These are phyloP conservation scores for Struthio camelus DNA, from an alignment of 2,113 vertebrate genomes.

Conservation along the genomic window DNA sequence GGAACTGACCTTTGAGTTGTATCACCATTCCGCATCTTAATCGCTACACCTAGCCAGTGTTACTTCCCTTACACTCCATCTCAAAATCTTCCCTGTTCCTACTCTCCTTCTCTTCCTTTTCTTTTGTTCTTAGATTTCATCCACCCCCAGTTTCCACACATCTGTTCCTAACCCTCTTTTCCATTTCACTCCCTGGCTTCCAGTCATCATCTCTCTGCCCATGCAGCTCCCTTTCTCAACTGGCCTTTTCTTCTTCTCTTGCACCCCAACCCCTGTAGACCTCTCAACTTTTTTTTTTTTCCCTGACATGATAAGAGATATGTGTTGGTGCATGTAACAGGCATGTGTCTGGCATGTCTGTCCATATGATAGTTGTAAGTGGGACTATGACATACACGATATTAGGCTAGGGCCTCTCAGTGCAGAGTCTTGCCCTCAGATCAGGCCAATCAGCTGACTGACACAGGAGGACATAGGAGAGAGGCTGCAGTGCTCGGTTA, in stretches of 20 bases:
- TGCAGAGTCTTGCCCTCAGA: not conserved
- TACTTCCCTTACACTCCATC: not conserved
- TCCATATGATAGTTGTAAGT: not conserved
- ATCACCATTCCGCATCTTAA: not conserved
- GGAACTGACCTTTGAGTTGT: not conserved
- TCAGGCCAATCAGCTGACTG: not conserved
- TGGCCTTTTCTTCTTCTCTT: not conserved
- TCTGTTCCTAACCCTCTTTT: not conserved
- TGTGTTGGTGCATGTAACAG: not conserved
- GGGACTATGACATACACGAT: not conserved
- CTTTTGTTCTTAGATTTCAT: not conserved
- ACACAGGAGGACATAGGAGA: not conserved
- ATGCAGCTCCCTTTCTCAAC: not conserved
- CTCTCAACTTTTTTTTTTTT: not conserved
- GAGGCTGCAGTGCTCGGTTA: not conserved
- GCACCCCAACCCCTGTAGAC: not conserved
- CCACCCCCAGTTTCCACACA: not conserved
- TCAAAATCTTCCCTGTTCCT: not conserved
- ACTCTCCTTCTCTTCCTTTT: not conserved
- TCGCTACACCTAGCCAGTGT: not conserved
- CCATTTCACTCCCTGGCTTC: not conserved
- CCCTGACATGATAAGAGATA: accelerated
- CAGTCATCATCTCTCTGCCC: not conserved
- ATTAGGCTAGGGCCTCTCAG: not conserved
- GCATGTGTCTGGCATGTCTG: not conserved